Evolutionary conservation across 30 jellyfish, hydroid and myxozoan species (phyloP), one percentile per base, ranked within the genome.

Genomic region (Aurelia aurita): DNA sequence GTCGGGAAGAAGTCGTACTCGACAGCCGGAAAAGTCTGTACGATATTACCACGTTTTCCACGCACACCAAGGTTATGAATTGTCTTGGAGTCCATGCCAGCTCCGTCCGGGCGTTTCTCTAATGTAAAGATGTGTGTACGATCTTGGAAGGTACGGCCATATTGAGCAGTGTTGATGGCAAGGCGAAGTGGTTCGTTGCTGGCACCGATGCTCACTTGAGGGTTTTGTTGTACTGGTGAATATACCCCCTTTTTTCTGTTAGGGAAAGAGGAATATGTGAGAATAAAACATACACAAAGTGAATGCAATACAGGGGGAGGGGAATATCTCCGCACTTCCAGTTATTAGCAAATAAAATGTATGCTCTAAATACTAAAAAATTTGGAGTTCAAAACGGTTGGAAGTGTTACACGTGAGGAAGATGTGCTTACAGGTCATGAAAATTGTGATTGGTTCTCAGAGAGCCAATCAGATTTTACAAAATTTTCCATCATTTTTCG

Each of bases 131-230:
- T 43, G 70, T 94, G 99, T 3, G 99, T 43, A 1, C 99, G 94
- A 68, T 94, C 99, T 61, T 94, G 97, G 88, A 94, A 94, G 0
- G 99, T 94, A 34, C 99, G 96, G 3, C 99, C 99, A 79, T 22
- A 88, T 66, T 94, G 99, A 21, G 99, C 99, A 6, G 99, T 94
- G 87, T 94, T 94, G 21, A 94, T 89, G 70, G 99, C 99, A 22
- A 94, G 87, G 1, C 91, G 91, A 63, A 94, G 77, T 3, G 97
- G 95, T 22, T 31, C 32, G 80, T 94, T 94, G 72, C 82, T 69
- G 5, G 89, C 87, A 25, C 97, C 99, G 47, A 94, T 51, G 76
- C 84, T 87, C 11, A 94, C 94, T 26, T 74, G 92, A 13, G 99
- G 99, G 77, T 94, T 87, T 76, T 94, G 90, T 62, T 94, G 85